Evolutionary conservation across 2,113 vertebrate genomes (phyloP).

Genomic region (Corythoichthys intestinalis): DNA sequence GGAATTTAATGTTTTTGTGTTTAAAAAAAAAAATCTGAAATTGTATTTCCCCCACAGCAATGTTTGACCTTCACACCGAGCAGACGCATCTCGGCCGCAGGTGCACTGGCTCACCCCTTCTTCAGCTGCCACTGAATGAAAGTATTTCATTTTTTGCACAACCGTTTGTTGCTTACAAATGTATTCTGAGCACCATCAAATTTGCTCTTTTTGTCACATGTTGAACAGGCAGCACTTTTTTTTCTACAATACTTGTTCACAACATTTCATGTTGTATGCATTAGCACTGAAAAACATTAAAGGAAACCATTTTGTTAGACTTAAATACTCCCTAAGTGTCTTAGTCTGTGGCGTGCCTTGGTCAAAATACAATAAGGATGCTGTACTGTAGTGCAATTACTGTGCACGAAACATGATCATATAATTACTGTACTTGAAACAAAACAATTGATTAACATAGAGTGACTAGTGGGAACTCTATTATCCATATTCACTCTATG

Average conservation of each 20-base stretch:
- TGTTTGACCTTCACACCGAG: conserved; percentile 67
- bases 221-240: background rate
- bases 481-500: too few relatives aligned
- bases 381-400: too few relatives aligned
- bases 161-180: background rate
- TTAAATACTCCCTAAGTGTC: background rate
- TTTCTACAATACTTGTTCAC: background rate
- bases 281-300: background rate
- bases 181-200: background rate
- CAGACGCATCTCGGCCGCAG: conserved; percentile 64
- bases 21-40: background rate
- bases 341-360: background rate
- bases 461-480: too few relatives aligned
- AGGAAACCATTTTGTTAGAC: background rate
- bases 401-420: too few relatives aligned
- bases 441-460: too few relatives aligned
- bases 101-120: conserved; percentile 69
- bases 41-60: conserved; percentile 50
- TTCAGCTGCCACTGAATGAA: conserved; percentile 42
- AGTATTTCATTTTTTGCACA: background rate
- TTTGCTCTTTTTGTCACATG: background rate
- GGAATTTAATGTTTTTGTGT: background rate
- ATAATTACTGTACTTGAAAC: too few relatives aligned
- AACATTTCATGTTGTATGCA: too few relatives aligned
- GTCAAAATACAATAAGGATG: background rate